phyloP scores from a whole-genome alignment of 2,113 vertebrate genomes.

The Anser cygnoides region DNA sequence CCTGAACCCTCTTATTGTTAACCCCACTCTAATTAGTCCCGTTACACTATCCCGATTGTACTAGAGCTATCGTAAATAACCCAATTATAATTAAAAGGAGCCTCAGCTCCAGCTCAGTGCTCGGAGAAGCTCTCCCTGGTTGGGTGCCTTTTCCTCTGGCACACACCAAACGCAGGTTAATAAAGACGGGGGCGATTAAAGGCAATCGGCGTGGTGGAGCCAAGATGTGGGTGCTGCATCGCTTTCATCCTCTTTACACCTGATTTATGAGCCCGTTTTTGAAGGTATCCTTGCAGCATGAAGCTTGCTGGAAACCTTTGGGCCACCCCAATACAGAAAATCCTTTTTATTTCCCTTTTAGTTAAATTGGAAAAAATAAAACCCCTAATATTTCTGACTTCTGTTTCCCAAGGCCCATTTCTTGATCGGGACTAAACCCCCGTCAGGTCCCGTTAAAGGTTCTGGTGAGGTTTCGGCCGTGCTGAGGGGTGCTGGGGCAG shows the following conservation, averaged over 20 bases:
- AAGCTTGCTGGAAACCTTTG: neutral
- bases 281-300: neutral
- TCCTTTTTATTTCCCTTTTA: neutral
- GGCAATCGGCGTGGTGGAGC: fast-evolving
- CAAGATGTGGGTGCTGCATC: neutral
- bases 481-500: neutral
- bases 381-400: neutral
- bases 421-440: neutral
- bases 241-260: neutral
- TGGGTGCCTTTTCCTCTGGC: neutral
- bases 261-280: neutral
- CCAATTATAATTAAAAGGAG: neutral
- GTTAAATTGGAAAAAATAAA: neutral
- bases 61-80: neutral
- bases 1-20: neutral
- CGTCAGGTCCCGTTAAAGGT: neutral
- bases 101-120: neutral
- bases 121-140: neutral
- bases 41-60: neutral
- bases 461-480: neutral
- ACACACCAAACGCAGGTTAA: neutral
- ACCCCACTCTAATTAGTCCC: neutral
- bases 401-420: neutral
- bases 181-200: neutral
- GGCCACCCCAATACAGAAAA: neutral